Evolutionary conservation across 2,113 vertebrate genomes (phyloP).

Genomic region (Alethe diademata): DNA sequence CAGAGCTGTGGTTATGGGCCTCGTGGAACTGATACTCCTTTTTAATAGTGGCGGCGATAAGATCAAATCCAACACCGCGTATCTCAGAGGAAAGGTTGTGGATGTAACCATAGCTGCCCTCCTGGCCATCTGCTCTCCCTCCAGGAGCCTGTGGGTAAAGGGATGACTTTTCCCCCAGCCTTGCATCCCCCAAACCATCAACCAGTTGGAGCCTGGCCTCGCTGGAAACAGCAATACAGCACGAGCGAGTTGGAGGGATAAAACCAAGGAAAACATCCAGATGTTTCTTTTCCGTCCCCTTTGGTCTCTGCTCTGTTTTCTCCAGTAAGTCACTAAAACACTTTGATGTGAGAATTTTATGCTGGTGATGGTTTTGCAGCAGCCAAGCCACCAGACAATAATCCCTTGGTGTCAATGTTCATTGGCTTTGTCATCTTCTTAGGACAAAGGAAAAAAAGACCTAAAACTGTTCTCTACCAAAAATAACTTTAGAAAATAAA

Average conservation of each 20-base stretch:
- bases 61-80: conserved; percentile 40
- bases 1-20: conserved; percentile 46
- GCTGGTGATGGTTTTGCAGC: not conserved
- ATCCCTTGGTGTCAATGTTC: conserved; percentile 8
- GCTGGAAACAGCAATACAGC: not conserved
- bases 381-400: conserved; percentile 45
- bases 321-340: not conserved
- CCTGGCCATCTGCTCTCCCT: not conserved
- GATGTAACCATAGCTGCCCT: conserved; percentile 1
- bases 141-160: not conserved
- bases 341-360: conserved; percentile 44
- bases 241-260: not conserved
- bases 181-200: not conserved
- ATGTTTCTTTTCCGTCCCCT: not conserved
- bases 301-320: not conserved
- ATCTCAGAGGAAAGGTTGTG: conserved; percentile 23
- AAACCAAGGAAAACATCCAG: conserved; percentile 22
- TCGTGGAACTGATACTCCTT: conserved; percentile 56
- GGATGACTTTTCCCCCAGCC: not conserved
- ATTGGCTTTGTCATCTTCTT: conserved; percentile 29
- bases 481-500: conserved; percentile 66
- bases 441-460: conserved; percentile 39
- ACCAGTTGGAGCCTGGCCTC: not conserved
- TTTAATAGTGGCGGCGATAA: conserved; percentile 57
- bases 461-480: conserved; percentile 31